These are phyloP conservation scores for Macrostomum lignano DNA, from an alignment of 1,140 invertebrate species.

Conservation along the genomic window DNA sequence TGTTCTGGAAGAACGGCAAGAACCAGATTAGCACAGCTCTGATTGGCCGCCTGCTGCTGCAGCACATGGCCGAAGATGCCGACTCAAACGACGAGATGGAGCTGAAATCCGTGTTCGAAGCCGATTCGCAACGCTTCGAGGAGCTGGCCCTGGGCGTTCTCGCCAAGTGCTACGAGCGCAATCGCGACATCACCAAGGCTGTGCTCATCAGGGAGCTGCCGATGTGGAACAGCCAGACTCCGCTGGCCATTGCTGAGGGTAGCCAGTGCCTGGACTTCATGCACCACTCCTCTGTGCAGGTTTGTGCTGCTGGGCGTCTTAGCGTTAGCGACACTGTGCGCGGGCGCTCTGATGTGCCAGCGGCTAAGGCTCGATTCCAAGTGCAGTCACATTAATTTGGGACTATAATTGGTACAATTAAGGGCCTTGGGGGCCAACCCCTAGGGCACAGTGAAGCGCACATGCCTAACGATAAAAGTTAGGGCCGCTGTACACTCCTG, in stretches of 20 bases:
- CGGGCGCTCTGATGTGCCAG: no score
- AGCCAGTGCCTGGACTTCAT: slow-evolving; percentile 19
- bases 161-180: slow-evolving; percentile 15
- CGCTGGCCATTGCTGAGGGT: slow-evolving; percentile 14
- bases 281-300: slow-evolving; percentile 17
- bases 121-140: slow-evolving; percentile 9
- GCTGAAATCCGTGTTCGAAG: slow-evolving; percentile 8
- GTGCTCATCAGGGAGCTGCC: slow-evolving; percentile 12
- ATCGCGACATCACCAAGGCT: slow-evolving; percentile 12
- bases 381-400: no score
- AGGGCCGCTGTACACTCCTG: no score
- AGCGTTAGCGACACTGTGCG: no score
- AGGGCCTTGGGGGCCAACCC: no score
- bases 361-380: no score
- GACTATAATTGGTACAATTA: no score
- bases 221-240: slow-evolving; percentile 13
- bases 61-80: slow-evolving; percentile 12
- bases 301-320: no score
- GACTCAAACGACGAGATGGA: slow-evolving; percentile 17
- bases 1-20: slow-evolving; percentile 18
- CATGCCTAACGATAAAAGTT: no score
- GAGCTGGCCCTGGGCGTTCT: slow-evolving; percentile 15
- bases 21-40: slow-evolving; percentile 17
- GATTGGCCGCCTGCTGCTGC: slow-evolving; percentile 14
- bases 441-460: no score